Conservation (phyloP, 2,797 vertebrate genomes). For the Aselliscus stoliczkanus region DNA sequence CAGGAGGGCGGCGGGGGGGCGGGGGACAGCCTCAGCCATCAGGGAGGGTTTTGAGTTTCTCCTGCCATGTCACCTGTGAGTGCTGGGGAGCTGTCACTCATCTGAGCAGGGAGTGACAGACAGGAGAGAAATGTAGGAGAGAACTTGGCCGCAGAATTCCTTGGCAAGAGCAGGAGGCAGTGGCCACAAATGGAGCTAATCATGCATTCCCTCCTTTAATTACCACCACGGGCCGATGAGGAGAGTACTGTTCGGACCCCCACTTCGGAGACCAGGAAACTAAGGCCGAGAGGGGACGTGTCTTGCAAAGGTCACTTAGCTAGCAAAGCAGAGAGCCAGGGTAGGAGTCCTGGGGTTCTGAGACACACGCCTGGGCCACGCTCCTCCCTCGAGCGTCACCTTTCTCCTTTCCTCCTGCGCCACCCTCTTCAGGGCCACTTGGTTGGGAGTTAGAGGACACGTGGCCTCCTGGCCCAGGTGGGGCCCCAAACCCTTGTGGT, state of each 20-base stretch:
- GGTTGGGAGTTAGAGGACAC: neutral
- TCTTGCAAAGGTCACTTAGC: neutral
- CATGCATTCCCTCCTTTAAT: accelerated
- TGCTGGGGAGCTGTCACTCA: too few species aligned
- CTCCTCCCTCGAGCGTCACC: neutral
- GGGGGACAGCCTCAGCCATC: too few species aligned
- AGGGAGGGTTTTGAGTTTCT: neutral
- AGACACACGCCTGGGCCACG: neutral
- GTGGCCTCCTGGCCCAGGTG: too few species aligned
- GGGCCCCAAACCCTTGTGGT: too few species aligned
- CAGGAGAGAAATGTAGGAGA: neutral
- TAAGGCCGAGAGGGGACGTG: neutral
- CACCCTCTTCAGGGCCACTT: neutral
- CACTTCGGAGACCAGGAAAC: neutral
- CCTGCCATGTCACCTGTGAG: neutral
- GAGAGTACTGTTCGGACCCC: neutral
- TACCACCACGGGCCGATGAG: neutral
- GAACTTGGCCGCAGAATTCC: neutral
- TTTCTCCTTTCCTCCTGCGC: neutral
- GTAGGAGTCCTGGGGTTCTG: neutral
- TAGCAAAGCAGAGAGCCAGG: neutral
- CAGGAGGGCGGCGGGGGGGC: too few species aligned
- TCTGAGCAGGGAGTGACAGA: neutral
- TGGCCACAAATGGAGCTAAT: neutral
- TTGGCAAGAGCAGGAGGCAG: neutral